A percentile compares a stretch with the other conserved stretches of the same genome.
Conservation (phyloP, 2,888 invertebrate species). For the Noctua janthina region DNA sequence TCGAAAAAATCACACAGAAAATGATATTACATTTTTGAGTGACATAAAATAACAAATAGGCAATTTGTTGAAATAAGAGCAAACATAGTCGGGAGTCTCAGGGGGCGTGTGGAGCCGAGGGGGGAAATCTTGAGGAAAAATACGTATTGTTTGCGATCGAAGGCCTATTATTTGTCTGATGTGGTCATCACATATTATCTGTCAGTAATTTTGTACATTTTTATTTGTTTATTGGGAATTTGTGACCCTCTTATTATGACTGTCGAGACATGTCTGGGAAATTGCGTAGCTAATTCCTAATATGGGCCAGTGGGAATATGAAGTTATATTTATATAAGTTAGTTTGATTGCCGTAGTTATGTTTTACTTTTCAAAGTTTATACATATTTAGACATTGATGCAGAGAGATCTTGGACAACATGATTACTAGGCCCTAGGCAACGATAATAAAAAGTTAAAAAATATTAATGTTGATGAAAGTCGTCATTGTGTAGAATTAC, state of each 20-base stretch:
- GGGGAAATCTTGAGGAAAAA: constrained; percentile 48
- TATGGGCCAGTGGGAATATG: constrained; percentile 5
- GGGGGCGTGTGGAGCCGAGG: not conserved
- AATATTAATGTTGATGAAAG: too few species aligned
- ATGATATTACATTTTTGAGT: constrained; percentile 57
- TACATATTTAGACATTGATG: too few species aligned
- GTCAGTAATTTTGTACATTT: constrained; percentile 34
- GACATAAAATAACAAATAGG: constrained; percentile 54
- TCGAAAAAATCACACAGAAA: constrained; percentile 33
- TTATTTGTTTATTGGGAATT: constrained; percentile 16
- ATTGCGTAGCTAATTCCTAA: not conserved
- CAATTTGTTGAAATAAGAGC: constrained; percentile 50
- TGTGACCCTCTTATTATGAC: constrained; percentile 12
- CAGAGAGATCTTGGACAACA: too few species aligned
- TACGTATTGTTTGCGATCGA: constrained; percentile 47
- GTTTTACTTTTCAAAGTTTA: not conserved
- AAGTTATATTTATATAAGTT: not conserved
- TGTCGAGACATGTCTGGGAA: not conserved
- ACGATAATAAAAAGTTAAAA: too few species aligned
- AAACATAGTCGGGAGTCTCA: constrained; percentile 8
- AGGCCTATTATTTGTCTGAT: constrained; percentile 48
- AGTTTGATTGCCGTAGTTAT: not conserved
- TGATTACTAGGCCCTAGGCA: too few species aligned
- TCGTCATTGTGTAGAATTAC: too few species aligned
- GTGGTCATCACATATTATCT: constrained; percentile 29